Evolutionary conservation across 2,888 invertebrate species (phyloP).

Genomic region (Uropetala carovei): DNA sequence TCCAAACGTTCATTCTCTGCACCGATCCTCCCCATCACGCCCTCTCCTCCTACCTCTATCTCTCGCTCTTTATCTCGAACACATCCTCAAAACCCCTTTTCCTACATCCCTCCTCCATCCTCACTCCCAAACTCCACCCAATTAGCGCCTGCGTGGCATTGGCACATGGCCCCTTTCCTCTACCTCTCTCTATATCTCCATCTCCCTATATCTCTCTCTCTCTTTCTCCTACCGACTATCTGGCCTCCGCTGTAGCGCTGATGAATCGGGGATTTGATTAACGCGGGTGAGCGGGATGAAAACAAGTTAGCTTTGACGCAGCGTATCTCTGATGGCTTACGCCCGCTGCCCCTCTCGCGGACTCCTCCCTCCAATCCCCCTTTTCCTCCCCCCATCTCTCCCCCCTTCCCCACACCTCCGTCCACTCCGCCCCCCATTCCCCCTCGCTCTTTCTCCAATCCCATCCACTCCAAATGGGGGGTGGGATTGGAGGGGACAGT

Average conservation of each 20-base stretch:
- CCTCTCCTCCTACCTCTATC: too few relatives aligned
- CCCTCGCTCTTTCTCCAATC: not conserved
- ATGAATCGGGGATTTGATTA: conserved; percentile 51
- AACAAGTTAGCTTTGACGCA: conserved; percentile 51
- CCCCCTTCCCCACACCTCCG: not conserved
- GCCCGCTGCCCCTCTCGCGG: not conserved
- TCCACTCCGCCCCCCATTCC: not conserved
- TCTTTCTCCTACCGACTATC: not conserved
- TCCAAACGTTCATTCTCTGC: too few relatives aligned
- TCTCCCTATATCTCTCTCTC: not conserved
- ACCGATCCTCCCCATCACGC: too few relatives aligned
- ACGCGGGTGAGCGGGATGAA: conserved; percentile 49
- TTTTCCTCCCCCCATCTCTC: not conserved
- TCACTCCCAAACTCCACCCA: not conserved
- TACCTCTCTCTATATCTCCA: not conserved
- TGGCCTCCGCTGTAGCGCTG: conserved; percentile 17
- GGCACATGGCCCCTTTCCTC: not conserved
- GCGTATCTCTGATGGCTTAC: conserved; percentile 47
- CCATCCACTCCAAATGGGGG: not conserved
- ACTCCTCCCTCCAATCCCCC: not conserved
- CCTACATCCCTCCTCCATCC: not conserved
- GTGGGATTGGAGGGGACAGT: too few relatives aligned
- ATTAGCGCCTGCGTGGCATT: conserved; percentile 30
- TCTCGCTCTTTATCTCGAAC: too few relatives aligned
- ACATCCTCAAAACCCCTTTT: not conserved